Evolutionary conservation across 2,113 vertebrate genomes (phyloP).

Genomic region (Ondatra zibethicus): DNA sequence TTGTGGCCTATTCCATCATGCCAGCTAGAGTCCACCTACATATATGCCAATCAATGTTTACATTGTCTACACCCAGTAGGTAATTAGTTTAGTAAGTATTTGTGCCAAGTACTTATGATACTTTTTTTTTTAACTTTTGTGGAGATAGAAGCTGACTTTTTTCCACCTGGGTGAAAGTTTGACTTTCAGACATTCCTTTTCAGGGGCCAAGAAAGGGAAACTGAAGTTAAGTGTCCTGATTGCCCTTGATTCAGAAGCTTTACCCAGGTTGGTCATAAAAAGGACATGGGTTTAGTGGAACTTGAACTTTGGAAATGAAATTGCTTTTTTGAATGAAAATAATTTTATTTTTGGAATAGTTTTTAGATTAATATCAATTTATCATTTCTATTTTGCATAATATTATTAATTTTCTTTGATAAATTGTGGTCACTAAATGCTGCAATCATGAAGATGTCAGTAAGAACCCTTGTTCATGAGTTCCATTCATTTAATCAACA

Average conservation of each 20-base stretch:
- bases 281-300: background rate
- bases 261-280: background rate
- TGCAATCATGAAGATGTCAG: background rate
- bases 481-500: background rate
- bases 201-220: fast-evolving
- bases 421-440: background rate
- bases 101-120: background rate
- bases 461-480: background rate
- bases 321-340: background rate
- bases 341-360: background rate
- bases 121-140: background rate
- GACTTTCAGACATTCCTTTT: background rate
- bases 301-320: background rate
- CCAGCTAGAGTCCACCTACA: background rate
- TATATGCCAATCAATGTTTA: background rate
- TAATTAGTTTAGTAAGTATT: background rate
- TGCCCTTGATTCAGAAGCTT: background rate
- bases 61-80: background rate
- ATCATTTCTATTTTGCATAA: background rate
- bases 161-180: background rate
- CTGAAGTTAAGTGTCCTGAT: background rate
- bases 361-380: background rate
- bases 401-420: background rate
- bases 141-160: background rate
- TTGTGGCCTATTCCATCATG: background rate